Evolutionary conservation across 2,113 vertebrate genomes (phyloP).

Genomic region (Microtus richardsoni): DNA sequence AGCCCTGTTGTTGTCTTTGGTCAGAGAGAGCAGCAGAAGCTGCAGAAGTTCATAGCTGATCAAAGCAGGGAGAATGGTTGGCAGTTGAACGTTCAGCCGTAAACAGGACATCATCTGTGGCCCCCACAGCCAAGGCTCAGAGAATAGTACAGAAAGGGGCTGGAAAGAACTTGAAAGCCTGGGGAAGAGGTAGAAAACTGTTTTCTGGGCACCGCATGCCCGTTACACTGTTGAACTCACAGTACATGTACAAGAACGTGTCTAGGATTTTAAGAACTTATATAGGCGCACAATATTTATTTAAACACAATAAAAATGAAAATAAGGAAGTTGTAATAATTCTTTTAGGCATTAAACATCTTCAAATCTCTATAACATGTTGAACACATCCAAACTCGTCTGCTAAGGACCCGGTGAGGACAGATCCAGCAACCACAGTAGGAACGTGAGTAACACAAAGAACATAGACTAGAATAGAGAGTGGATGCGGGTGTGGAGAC

Average conservation of each 20-base stretch:
- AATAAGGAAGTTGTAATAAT: conserved; percentile 2
- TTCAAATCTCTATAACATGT: not conserved
- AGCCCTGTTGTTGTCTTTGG: not conserved
- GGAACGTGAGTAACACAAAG: not conserved
- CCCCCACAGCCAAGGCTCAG: not conserved
- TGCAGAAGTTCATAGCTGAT: not conserved
- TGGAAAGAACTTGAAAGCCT: not conserved
- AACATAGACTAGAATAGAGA: not conserved
- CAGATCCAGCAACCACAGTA: not conserved
- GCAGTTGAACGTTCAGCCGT: not conserved
- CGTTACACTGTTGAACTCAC: not conserved
- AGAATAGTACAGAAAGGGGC: not conserved
- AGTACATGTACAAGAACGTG: not conserved
- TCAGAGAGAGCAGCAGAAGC: not conserved
- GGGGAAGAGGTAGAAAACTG: not conserved
- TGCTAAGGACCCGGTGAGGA: not conserved
- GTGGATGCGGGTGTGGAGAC: not conserved
- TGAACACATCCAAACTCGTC: not conserved
- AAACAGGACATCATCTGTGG: not conserved
- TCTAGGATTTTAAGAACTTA: conserved; percentile 2
- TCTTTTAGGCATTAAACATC: not conserved
- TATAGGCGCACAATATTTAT: not conserved
- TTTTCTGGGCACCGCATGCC: not conserved
- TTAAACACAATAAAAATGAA: conserved; percentile 44
- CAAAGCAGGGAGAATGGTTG: not conserved